These are phyloP conservation scores for Pedicia rivosa DNA, from an alignment of 2,888 invertebrate genomes.

Conservation along the genomic window DNA sequence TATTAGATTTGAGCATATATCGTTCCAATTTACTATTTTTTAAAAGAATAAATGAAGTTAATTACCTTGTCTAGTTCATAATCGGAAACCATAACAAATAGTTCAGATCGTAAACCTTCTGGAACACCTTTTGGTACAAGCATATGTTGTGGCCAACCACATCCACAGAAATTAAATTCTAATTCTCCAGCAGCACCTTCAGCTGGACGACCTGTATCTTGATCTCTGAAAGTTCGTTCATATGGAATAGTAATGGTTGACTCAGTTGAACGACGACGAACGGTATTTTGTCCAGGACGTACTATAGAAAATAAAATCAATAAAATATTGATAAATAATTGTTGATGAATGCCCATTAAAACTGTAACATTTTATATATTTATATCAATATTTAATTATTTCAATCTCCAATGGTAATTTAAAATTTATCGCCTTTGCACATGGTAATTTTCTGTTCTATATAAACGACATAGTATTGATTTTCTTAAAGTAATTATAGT, in stretches of 20 bases:
- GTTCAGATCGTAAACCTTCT: slow-evolving; percentile 46
- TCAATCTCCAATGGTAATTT: too few relatives aligned
- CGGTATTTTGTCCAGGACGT: slow-evolving; percentile 45
- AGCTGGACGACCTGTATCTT: slow-evolving; percentile 39
- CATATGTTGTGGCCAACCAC: slow-evolving; percentile 78
- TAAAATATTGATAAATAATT: slow-evolving; percentile 10
- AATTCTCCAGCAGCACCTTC: slow-evolving; percentile 28
- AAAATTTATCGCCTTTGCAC: too few relatives aligned
- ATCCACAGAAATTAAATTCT: slow-evolving; percentile 68
- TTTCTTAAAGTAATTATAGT: too few relatives aligned
- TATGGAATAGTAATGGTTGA: slow-evolving; percentile 73
- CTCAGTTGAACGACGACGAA: slow-evolving; percentile 46
- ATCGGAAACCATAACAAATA: slow-evolving; percentile 67
- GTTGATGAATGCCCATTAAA: too few relatives aligned
- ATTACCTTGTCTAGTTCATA: slow-evolving; percentile 42
- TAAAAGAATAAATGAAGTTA: too few relatives aligned
- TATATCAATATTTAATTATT: too few relatives aligned
- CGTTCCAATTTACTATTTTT: too few relatives aligned
- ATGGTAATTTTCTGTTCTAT: too few relatives aligned
- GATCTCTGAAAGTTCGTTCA: slow-evolving; percentile 59
- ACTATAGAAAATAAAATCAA: slow-evolving; percentile 37
- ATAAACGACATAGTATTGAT: too few relatives aligned
- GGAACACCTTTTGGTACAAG: slow-evolving; percentile 52
- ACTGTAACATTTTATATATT: too few relatives aligned
- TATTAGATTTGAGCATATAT: too few relatives aligned